Conservation (phyloP, 2,888 invertebrate species). For the Hypomecis atomaria region DNA sequence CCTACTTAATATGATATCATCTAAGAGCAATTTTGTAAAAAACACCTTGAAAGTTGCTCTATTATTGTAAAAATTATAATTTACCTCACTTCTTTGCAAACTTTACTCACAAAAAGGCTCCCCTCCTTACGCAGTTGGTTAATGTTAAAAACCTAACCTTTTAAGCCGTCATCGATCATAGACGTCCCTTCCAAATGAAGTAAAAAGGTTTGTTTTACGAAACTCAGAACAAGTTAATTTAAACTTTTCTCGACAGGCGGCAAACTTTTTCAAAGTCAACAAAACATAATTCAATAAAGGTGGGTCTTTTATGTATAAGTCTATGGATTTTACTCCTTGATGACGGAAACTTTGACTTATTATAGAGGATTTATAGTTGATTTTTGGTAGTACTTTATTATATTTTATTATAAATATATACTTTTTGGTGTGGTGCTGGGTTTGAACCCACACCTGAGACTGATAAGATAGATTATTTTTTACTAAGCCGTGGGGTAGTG, state of each 20-base stretch:
- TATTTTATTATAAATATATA: background rate
- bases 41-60: too few relatives aligned
- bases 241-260: slow-evolving; percentile 42
- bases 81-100: too few relatives aligned
- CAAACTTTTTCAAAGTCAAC: slow-evolving; percentile 57
- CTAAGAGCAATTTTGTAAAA: too few relatives aligned
- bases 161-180: slow-evolving; percentile 21
- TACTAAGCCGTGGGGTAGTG: too few relatives aligned
- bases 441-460: too few relatives aligned
- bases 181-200: slow-evolving; percentile 6
- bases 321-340: slow-evolving; percentile 11
- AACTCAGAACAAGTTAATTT: slow-evolving; percentile 35
- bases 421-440: too few relatives aligned
- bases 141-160: slow-evolving; percentile 5
- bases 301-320: slow-evolving; percentile 29
- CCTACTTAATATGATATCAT: too few relatives aligned
- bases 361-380: background rate
- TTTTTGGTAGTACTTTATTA: background rate
- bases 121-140: too few relatives aligned
- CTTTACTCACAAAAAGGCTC: too few relatives aligned
- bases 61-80: too few relatives aligned
- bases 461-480: too few relatives aligned
- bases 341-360: background rate
- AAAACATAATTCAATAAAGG: slow-evolving; percentile 40
- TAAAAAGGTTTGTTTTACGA: slow-evolving; percentile 25